Conservation (phyloP, 2,888 invertebrate species). For the Callyntrura guangdongensis region DNA sequence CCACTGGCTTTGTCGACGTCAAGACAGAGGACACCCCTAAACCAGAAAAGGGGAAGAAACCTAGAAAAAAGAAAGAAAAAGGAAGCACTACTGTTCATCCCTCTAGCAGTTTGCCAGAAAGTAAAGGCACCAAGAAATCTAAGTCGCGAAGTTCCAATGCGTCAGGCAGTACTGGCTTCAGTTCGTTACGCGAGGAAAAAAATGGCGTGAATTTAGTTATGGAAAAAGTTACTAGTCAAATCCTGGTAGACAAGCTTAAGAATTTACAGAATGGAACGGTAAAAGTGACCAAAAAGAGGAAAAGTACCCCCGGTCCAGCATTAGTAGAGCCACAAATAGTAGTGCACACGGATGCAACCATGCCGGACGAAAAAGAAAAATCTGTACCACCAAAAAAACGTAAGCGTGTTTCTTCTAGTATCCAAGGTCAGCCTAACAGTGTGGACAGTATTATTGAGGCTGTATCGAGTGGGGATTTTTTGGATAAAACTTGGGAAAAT, state of each 20-base stretch:
- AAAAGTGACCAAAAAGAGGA: conserved; percentile 62
- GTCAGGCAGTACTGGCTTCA: neutral
- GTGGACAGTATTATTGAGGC: conserved; percentile 71
- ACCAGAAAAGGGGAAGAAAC: conserved; percentile 37
- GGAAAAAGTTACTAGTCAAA: conserved; percentile 52
- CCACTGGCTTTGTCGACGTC: neutral
- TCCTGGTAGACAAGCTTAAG: conserved; percentile 39
- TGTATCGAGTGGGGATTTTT: conserved; percentile 60
- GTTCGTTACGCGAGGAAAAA: conserved; percentile 48
- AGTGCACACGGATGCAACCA: neutral
- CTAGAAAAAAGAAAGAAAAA: conserved; percentile 47
- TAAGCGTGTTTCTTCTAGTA: conserved; percentile 57
- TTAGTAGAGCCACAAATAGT: neutral
- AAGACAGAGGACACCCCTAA: neutral
- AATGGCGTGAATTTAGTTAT: conserved; percentile 59
- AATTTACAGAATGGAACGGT: conserved; percentile 56
- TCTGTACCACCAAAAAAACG: conserved; percentile 75
- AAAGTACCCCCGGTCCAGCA: conserved; percentile 22
- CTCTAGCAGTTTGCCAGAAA: neutral
- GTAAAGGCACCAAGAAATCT: conserved; percentile 5
- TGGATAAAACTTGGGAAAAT: conserved; percentile 21
- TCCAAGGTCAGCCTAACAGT: conserved; percentile 28
- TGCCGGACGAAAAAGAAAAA: conserved; percentile 64
- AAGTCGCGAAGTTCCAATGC: conserved; percentile 1
- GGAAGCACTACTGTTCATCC: neutral